Base-by-base conservation (phyloP, 2,888 invertebrate species). In the Scelioninae gen. 1 region DNA sequence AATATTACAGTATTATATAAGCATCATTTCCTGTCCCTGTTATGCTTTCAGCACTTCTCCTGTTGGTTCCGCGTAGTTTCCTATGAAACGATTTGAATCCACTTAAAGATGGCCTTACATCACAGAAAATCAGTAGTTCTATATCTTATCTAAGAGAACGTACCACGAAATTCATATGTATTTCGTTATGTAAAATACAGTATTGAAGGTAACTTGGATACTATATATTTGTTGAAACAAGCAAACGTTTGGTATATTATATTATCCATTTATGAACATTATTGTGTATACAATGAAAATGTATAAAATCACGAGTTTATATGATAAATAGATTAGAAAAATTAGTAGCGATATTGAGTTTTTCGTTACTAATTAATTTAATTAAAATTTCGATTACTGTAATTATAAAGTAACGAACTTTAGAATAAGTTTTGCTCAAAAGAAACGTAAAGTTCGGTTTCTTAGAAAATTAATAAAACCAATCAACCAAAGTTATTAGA, bases 61-160 rank as follows among this genome's bases (percentile, higher is more conserved):
- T 15, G 38, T 32, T 56, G 47, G 47, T 69, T 69, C 68, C 56
- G 45, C 45, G 4, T 43, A 43, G 51, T 72, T 72, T 72, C 40
- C 62, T 38, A 23, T 31, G 72, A 72, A 56, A 65, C 65, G 58
- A 75, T 75, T 75, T 58, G 75, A 75, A 75, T 75, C 49, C 65
- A 75, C 65, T 75, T 66, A 66, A 58, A 66, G 65, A 75, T 75
- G 49, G 43, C 40, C 72, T 62, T 62, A 53, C 60, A 72, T 72
- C 53, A 65, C 65, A 29, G 56, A 66, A 75, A 75, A 65, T 66
- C 75, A 66, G 49, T 56, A 75, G 75, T 66, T 75, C 58, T 49
- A 40, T 56, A 58, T 58, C 75, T 75, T 75, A 58, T 40, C 75
- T 31, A 40, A 51, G 75, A 40, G 47, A 65, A 32, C 40, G 40